Percentiles rank a stretch among this genome's conserved stretches.
These are phyloP conservation scores for Platanista minor DNA, from an alignment of 2,113 vertebrate genomes.

Conservation along the genomic window DNA sequence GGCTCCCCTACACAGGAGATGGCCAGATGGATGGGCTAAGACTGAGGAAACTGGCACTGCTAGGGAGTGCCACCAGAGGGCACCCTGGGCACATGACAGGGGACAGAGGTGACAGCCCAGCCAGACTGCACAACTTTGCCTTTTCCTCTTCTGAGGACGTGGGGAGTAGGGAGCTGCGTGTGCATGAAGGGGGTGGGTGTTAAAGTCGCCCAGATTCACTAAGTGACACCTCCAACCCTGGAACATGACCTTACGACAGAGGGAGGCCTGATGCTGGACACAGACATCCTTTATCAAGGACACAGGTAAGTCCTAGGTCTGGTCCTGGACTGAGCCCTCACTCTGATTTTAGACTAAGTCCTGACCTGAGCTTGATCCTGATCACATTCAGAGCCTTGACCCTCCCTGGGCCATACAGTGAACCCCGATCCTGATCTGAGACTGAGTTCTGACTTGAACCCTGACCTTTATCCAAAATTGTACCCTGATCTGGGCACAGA, in stretches of 20 bases:
- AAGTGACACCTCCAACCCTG: background rate
- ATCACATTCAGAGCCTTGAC: background rate
- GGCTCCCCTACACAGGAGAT: background rate
- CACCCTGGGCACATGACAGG: constrained; percentile 49
- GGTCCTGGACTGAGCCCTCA: background rate
- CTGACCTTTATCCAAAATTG: background rate
- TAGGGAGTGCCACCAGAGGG: constrained; percentile 64
- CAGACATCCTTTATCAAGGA: background rate
- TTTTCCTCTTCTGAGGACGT: background rate
- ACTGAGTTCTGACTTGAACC: background rate
- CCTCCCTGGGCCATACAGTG: background rate
- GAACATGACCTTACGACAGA: background rate
- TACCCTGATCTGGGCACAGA: background rate
- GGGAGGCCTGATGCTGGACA: background rate
- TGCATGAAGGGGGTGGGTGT: fast-evolving
- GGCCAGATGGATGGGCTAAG: background rate
- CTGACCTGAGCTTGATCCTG: background rate
- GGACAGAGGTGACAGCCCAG: background rate
- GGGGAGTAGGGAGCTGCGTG: background rate
- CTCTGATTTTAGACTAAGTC: background rate
- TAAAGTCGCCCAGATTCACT: background rate
- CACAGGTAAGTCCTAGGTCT: background rate
- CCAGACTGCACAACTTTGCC: background rate
- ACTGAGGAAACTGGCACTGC: background rate
- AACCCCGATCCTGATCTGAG: background rate